These are phyloP conservation scores for Tamias sibiricus DNA, from an alignment of 2,113 vertebrate genomes.

Conservation along the genomic window DNA sequence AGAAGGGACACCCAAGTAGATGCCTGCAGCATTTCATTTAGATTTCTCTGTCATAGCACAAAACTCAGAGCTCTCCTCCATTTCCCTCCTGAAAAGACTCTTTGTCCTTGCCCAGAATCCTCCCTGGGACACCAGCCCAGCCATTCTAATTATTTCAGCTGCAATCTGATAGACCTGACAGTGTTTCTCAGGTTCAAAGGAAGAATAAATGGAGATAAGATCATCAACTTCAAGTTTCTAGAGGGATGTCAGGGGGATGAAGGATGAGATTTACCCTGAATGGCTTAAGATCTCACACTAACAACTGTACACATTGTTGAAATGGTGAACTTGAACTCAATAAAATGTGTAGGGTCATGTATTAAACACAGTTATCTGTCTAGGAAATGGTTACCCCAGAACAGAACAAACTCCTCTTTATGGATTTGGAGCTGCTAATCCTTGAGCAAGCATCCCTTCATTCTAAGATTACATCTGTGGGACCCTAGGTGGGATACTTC, in stretches of 20 bases:
- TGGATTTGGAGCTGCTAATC: neutral
- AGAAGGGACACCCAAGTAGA: neutral
- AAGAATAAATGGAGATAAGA: constrained; percentile 44
- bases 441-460: neutral
- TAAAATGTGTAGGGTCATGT: neutral
- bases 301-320: neutral
- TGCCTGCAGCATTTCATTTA: neutral
- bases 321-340: neutral
- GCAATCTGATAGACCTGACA: neutral
- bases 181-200: constrained; percentile 19
- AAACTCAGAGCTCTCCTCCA: neutral
- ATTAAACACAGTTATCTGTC: neutral
- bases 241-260: neutral
- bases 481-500: neutral
- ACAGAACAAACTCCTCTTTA: neutral
- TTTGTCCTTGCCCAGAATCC: neutral
- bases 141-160: constrained; percentile 11
- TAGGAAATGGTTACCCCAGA: neutral
- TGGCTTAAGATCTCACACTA: constrained; percentile 15
- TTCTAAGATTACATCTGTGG: neutral
- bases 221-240: constrained; percentile 19
- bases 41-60: neutral
- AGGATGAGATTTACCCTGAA: neutral
- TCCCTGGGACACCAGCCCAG: neutral
- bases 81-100: constrained; percentile 9